A percentile compares a stretch with the other conserved stretches of the same genome.
phyloP scores from a whole-genome alignment of 1,140 invertebrate species.

The Thaumatotibia leucotreta region DNA sequence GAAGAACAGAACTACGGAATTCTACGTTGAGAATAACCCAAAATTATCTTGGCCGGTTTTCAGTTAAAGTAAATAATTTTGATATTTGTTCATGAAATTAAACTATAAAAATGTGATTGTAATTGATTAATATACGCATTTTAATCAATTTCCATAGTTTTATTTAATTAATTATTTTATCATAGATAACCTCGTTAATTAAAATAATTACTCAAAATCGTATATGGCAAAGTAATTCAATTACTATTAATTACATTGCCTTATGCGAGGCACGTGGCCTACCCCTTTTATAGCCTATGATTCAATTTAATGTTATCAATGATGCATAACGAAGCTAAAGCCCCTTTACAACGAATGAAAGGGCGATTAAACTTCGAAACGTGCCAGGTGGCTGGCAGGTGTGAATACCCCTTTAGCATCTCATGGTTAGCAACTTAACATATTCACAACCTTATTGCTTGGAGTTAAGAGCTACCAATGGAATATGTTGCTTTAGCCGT shows the following conservation, averaged over 20 bases:
- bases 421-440: not conserved
- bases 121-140: too few relatives aligned
- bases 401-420: not conserved
- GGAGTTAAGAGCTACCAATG: not conserved
- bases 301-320: not conserved
- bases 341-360: not conserved
- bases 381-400: not conserved
- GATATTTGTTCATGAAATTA: too few relatives aligned
- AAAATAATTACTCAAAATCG: not conserved
- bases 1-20: too few relatives aligned
- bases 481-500: not conserved
- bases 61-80: too few relatives aligned
- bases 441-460: not conserved
- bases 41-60: too few relatives aligned
- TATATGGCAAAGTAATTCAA: too few relatives aligned
- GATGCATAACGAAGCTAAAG: not conserved
- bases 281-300: not conserved
- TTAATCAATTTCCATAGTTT: too few relatives aligned
- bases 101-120: too few relatives aligned
- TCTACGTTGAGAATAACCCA: too few relatives aligned
- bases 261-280: not conserved
- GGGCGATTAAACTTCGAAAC: not conserved
- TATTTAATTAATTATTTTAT: too few relatives aligned
- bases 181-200: too few relatives aligned
- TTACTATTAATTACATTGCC: too few relatives aligned